Conservation (phyloP, 2,888 invertebrate genomes). For the Agriopis aurantiaria region DNA sequence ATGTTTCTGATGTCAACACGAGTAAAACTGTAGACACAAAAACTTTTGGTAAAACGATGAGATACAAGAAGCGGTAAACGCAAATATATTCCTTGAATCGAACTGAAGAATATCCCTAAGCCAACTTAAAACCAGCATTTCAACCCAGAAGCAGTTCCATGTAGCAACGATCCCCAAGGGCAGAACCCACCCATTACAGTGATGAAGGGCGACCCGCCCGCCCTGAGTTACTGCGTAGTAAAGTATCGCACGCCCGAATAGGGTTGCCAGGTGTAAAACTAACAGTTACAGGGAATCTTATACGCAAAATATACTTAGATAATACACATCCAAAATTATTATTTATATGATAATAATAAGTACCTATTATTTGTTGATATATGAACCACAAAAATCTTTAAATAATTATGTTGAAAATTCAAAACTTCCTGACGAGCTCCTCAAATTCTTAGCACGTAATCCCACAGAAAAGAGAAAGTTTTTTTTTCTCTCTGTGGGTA, state of each 20-base stretch:
- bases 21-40: no score
- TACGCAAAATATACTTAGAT: background rate
- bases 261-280: background rate
- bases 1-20: no score
- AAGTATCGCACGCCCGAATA: constrained; percentile 9
- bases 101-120: background rate
- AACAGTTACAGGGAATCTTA: background rate
- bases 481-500: background rate
- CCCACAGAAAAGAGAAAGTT: no score
- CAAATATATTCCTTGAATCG: background rate
- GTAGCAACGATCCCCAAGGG: constrained; percentile 17
- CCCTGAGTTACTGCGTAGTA: constrained; percentile 26
- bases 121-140: constrained; percentile 5
- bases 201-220: constrained; percentile 30
- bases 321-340: background rate
- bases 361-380: no score
- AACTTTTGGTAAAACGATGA: no score
- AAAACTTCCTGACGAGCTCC: no score
- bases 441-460: no score
- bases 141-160: constrained; percentile 4
- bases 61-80: no score
- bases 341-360: no score
- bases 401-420: no score
- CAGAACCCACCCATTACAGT: constrained; percentile 29
- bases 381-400: no score